Base-by-base conservation (phyloP, 2,888 invertebrate genomes). In the Melanargia galathea region DNA sequence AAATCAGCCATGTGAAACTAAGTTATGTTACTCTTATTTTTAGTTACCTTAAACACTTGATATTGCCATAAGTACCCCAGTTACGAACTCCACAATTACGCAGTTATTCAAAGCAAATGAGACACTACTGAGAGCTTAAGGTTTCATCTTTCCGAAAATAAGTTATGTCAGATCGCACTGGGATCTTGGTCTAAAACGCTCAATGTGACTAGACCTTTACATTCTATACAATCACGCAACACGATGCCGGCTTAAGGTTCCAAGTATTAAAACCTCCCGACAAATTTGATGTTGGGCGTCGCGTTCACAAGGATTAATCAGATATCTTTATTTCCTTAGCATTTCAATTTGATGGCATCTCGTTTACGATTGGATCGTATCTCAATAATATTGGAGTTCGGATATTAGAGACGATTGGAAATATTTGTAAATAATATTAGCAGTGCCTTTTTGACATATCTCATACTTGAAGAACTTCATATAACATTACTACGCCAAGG, bases 251-350 rank as follows among this genome's bases (percentile, higher is more conserved):
- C 52, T 62, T 60, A 52, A 56, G 62, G 45, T 52, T 52, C 59
- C 60, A 4, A 45, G 54, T 55, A 68, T 66, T 64, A 60, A 65
- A 70, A 65, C 66, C 61, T 62, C 43, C 60, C 38, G 48, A 52
- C 45, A 62, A 66, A 63, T 64, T 63, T 43, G 52, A 63, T 58
- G 63, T 52, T 38, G 51, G 55, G 62, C 52, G 16, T 66, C 69
- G 63, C 56, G 60, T 68, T 68, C 64, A 66, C 65, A 59, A 54
- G 65, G 64, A 70, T 70, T 69, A 68, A 70, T 64, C 62, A 60
- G 64, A 65, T 65, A 56, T 66, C 61, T 56, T 49, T 62, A 49
- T 62, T 64, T 61, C 58, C 58, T 51, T 60, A 40, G 38, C 52
- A 40, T 38, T 62, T 38, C 38, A 26, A 59, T 59, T 51, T 49